phyloP scores from a whole-genome alignment of 2,888 invertebrate species.

The Lymantria dispar region DNA sequence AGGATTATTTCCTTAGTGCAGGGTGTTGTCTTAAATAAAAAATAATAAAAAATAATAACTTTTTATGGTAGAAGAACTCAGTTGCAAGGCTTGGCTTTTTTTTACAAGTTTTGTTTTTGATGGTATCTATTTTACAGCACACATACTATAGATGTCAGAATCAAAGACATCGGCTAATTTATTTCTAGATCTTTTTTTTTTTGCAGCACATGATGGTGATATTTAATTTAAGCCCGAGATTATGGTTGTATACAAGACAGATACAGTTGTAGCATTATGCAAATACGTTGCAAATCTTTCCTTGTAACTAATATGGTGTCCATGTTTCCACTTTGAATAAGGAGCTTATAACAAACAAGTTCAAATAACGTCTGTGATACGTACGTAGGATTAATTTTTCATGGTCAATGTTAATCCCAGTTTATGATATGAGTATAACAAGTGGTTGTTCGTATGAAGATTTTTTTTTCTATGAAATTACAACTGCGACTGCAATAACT shows the following conservation, averaged over 20 bases:
- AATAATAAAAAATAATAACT: too few species aligned
- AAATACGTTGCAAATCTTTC: slow-evolving; percentile 50
- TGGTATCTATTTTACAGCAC: too few species aligned
- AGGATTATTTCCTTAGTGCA: too few species aligned
- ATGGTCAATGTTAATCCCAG: slow-evolving; percentile 32
- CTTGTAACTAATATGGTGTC: slow-evolving; percentile 40
- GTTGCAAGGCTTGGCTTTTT: too few species aligned
- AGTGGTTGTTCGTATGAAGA: background rate
- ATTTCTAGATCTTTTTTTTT: too few species aligned
- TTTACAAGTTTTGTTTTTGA: too few species aligned
- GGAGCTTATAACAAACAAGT: slow-evolving; percentile 29
- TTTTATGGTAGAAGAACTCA: too few species aligned
- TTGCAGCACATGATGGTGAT: background rate
- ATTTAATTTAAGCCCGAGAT: background rate
- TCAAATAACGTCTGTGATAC: slow-evolving; percentile 1
- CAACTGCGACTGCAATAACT: background rate
- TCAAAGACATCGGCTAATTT: too few species aligned
- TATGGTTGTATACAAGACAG: slow-evolving; percentile 23
- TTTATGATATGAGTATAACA: background rate
- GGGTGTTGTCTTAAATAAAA: too few species aligned
- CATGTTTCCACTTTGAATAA: slow-evolving; percentile 32
- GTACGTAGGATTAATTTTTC: slow-evolving; percentile 25
- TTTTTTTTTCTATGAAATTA: background rate
- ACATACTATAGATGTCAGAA: too few species aligned
- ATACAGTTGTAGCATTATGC: slow-evolving; percentile 56